These are phyloP conservation scores for Cheirogaleus medius DNA, from an alignment of 2,113 vertebrate genomes.

Conservation along the genomic window DNA sequence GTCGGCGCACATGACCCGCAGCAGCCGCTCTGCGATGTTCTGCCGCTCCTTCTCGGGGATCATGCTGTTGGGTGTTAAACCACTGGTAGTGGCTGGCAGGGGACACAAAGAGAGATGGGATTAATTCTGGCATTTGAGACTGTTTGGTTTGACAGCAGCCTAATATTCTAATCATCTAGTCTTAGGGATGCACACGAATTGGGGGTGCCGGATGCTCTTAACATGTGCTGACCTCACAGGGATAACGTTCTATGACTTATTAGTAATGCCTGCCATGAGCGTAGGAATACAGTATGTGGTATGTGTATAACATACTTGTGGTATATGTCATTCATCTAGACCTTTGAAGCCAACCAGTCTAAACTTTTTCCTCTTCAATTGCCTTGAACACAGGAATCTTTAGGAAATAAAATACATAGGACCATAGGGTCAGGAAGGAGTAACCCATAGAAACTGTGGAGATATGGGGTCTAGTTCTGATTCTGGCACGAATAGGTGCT, in stretches of 20 bases:
- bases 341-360: not conserved
- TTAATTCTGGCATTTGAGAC: not conserved
- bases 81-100: conserved; percentile 78
- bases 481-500: not conserved
- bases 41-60: conserved; percentile 98
- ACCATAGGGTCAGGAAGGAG: not conserved
- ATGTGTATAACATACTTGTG: not conserved
- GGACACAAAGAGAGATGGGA: conserved; percentile 9
- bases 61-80: conserved; percentile 85
- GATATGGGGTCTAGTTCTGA: not conserved
- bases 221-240: rapidly evolving
- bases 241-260: not conserved
- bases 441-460: not conserved
- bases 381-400: not conserved
- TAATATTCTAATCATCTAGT: not conserved
- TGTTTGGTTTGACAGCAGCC: not conserved
- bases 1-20: conserved; percentile 96
- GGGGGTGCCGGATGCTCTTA: not conserved
- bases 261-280: not conserved
- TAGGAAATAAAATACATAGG: not conserved
- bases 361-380: not conserved
- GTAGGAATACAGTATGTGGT: not conserved
- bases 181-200: not conserved
- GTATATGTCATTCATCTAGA: not conserved
- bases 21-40: conserved; percentile 95